A percentile compares a stretch with the other conserved stretches of the same genome.
Conservation (phyloP, 1,140 invertebrate species). For the Antheraea mylitta region DNA sequence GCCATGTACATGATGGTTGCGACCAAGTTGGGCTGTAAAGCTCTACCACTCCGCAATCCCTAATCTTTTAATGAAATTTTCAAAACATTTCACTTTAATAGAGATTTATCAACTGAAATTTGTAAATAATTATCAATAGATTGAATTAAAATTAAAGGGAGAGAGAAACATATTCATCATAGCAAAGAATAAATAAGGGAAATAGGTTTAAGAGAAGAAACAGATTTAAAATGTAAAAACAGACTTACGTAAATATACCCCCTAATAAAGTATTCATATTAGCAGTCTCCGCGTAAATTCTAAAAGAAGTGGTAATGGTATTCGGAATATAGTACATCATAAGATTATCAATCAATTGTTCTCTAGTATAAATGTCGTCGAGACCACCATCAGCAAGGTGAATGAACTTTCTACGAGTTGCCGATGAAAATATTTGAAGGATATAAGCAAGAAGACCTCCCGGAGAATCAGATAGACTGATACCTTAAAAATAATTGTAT, state of each 20-base stretch:
- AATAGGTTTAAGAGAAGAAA: no score
- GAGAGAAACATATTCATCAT: no score
- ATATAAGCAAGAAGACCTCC: slow-evolving; percentile 88
- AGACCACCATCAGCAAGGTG: slow-evolving; percentile 85
- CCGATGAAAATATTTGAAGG: slow-evolving; percentile 89
- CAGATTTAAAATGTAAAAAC: no score
- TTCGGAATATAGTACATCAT: slow-evolving; percentile 92
- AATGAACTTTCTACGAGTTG: slow-evolving; percentile 81
- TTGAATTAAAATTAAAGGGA: no score
- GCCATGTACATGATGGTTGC: no score
- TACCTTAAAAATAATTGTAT: slow-evolving; percentile 61
- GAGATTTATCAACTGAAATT: no score
- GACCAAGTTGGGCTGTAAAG: no score
- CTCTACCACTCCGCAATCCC: no score
- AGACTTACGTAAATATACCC: slow-evolving; percentile 5
- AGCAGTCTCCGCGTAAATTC: slow-evolving; percentile 86
- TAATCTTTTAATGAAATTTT: no score
- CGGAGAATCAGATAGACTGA: slow-evolving; percentile 82
- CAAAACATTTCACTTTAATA: no score
- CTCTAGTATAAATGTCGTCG: slow-evolving; percentile 72
- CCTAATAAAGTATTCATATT: slow-evolving; percentile 23
- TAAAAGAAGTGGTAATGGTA: slow-evolving; percentile 85
- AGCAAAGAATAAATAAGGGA: no score
- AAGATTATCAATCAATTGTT: slow-evolving; percentile 89
- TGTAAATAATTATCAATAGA: no score